phyloP scores from a whole-genome alignment of 92 coral and sea anemone species.

The Nematostella vectensis region DNA sequence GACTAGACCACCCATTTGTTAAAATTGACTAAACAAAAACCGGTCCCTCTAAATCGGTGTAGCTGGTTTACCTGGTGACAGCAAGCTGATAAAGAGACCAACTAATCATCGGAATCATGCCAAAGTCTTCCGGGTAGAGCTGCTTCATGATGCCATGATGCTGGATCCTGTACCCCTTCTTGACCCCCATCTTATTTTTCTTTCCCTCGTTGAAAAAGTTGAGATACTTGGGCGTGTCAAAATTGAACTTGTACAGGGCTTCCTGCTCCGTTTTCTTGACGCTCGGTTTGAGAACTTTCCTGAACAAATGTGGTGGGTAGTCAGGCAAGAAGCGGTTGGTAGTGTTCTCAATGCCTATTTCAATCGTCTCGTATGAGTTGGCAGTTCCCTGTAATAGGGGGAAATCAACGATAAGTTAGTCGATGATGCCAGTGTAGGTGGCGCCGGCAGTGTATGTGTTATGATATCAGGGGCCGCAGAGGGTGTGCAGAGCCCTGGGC shows the following conservation, averaged over 20 bases:
- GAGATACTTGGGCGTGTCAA: constrained; percentile 53
- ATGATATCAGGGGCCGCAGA: no score
- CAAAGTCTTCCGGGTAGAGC: constrained; percentile 47
- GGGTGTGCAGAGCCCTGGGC: no score
- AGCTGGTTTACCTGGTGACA: constrained; percentile 32
- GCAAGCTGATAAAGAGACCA: constrained; percentile 72
- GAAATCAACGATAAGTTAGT: no score
- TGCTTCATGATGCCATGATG: constrained; percentile 46
- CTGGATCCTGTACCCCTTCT: constrained; percentile 62
- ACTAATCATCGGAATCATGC: constrained; percentile 42
- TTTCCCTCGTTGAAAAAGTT: constrained; percentile 40
- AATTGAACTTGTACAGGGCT: constrained; percentile 44
- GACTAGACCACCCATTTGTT: no score
- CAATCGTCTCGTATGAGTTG: constrained; percentile 62
- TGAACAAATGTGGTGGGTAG: constrained; percentile 5
- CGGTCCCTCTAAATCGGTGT: no score
- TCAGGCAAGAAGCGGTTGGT: constrained; percentile 35
- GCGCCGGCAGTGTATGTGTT: no score
- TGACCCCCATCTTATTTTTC: constrained; percentile 42
- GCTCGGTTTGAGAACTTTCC: constrained; percentile 34
- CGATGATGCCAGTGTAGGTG: no score
- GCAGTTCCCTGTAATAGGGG: no score
- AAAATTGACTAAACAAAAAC: no score
- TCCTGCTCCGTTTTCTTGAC: constrained; percentile 45
- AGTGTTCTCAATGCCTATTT: constrained; percentile 28